A percentile compares a stretch with the other conserved stretches of the same genome.
Conservation (phyloP, 2,888 invertebrate species). For the Bembecia ichneumoniformis region DNA sequence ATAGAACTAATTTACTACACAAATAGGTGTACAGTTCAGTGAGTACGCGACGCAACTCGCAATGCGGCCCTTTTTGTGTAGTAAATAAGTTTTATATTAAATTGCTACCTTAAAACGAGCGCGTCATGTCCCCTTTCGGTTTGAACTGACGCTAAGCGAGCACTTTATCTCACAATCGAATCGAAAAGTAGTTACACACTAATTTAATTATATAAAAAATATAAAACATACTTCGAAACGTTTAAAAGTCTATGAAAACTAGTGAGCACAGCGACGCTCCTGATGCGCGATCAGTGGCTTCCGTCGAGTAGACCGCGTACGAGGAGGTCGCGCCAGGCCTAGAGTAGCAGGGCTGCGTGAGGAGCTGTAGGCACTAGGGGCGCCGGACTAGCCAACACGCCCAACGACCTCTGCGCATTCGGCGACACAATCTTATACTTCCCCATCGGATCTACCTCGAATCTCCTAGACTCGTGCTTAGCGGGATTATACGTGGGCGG, state of each 20-base stretch:
- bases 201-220: neutral
- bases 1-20: no score
- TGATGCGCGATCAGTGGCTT: conserved; percentile 44
- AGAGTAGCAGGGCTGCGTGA: conserved; percentile 54
- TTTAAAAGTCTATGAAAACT: neutral
- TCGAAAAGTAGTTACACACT: no score
- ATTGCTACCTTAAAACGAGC: no score
- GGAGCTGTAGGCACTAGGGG: conserved; percentile 43
- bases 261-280: conserved; percentile 44
- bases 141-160: neutral
- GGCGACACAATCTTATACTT: conserved; percentile 64
- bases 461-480: conserved; percentile 60
- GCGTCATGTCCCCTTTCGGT: no score
- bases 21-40: no score
- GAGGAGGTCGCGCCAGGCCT: conserved; percentile 72
- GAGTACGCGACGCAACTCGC: no score
- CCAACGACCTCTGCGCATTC: conserved; percentile 15
- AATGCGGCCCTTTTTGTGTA: no score
- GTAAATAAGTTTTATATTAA: no score
- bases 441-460: conserved; percentile 63
- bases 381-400: conserved; percentile 24
- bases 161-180: neutral
- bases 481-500: conserved; percentile 58
- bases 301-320: conserved; percentile 57
- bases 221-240: conserved; percentile 1